Conservation (phyloP, 2,888 invertebrate genomes). For the Drosophila neotestacea region DNA sequence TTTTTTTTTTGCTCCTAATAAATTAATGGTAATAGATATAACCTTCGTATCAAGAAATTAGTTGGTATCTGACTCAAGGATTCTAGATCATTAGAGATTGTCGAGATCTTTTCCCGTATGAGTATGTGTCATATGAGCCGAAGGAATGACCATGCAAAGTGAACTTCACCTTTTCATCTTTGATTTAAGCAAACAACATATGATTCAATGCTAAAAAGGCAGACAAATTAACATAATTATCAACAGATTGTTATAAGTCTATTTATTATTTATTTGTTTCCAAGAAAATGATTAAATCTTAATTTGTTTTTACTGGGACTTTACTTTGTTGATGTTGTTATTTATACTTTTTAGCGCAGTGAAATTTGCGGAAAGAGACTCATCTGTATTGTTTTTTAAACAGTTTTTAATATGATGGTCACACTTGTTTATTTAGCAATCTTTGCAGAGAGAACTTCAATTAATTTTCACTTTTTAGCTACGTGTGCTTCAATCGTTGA, state of each 20-base stretch:
- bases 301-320: slow-evolving; percentile 23
- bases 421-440: slow-evolving; percentile 16
- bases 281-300: slow-evolving; percentile 27
- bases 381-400: neutral
- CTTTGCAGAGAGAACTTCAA: neutral
- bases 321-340: slow-evolving; percentile 4
- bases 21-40: slow-evolving; percentile 63
- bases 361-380: slow-evolving; percentile 28
- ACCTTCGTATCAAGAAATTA: slow-evolving; percentile 35
- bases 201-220: slow-evolving; percentile 6
- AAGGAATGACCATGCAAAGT: slow-evolving; percentile 10
- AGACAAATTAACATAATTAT: slow-evolving; percentile 52
- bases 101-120: neutral
- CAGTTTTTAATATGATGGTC: slow-evolving; percentile 22
- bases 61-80: slow-evolving; percentile 41
- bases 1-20: slow-evolving; percentile 5
- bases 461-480: neutral
- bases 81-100: neutral
- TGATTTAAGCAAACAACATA: neutral
- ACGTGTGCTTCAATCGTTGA: no score
- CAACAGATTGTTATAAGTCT: slow-evolving; percentile 40
- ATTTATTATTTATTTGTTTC: slow-evolving; percentile 32
- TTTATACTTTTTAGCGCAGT: slow-evolving; percentile 4
- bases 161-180: slow-evolving; percentile 3
- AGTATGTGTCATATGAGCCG: neutral